A percentile compares a stretch with the other conserved stretches of the same genome.
These are phyloP conservation scores for Caradrina clavipalpis DNA, from an alignment of 2,888 invertebrate genomes.

Conservation along the genomic window DNA sequence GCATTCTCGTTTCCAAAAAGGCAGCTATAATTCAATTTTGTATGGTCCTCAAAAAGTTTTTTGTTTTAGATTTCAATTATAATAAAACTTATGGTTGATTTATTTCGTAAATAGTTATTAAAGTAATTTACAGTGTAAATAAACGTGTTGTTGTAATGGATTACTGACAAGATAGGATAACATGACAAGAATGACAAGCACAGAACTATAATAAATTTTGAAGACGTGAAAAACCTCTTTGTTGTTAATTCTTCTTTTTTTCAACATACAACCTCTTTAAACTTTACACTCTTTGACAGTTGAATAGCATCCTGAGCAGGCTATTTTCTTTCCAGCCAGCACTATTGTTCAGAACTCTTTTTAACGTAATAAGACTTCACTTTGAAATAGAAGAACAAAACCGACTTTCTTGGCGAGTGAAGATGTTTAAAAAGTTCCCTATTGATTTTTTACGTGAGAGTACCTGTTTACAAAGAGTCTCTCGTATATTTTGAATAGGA, in stretches of 20 bases:
- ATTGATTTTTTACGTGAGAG: conserved; percentile 67
- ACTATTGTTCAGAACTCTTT: conserved; percentile 65
- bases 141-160: conserved; percentile 5
- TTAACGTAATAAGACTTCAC: conserved; percentile 60
- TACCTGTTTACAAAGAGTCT: conserved; percentile 71
- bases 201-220: conserved; percentile 15
- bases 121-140: conserved; percentile 20
- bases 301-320: conserved; percentile 30
- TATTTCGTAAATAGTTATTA: conserved; percentile 11
- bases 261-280: conserved; percentile 24
- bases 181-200: conserved; percentile 20
- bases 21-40: neutral
- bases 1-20: conserved; percentile 37
- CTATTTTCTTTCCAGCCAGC: conserved; percentile 51
- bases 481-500: conserved; percentile 80
- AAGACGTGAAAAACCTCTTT: conserved; percentile 11
- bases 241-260: neutral
- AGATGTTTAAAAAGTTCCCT: conserved; percentile 74
- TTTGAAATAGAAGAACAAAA: conserved; percentile 69
- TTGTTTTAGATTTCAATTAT: neutral
- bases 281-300: conserved; percentile 40
- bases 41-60: neutral
- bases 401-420: conserved; percentile 69
- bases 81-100: conserved; percentile 3
- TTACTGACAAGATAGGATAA: conserved; percentile 9